Evolutionary conservation across 2,888 invertebrate species (phyloP).

Genomic region (Pteria penguin): DNA sequence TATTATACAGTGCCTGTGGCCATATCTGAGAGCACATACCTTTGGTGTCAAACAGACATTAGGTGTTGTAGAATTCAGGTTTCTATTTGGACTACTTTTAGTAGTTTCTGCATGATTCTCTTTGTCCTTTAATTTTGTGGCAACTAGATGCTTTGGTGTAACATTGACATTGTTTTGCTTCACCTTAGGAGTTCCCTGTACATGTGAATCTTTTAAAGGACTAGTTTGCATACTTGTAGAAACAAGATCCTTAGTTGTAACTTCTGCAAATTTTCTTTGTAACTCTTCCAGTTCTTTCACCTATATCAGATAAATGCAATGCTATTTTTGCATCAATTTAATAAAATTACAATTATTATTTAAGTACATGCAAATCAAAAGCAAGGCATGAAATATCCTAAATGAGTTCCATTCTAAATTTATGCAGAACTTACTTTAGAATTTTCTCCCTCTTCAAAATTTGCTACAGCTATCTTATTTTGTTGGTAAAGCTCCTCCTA

Average conservation of each 20-base stretch:
- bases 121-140: too few species aligned
- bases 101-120: too few species aligned
- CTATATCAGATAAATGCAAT: constrained; percentile 35
- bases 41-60: constrained; percentile 25
- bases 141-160: background rate
- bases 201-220: background rate
- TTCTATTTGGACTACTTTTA: constrained; percentile 16
- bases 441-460: background rate
- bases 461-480: background rate
- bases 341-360: too few species aligned
- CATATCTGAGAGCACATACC: constrained; percentile 1
- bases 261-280: constrained; percentile 22
- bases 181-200: background rate
- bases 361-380: too few species aligned
- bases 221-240: constrained; percentile 7
- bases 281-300: constrained; percentile 39
- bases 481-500: background rate
- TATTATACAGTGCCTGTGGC: too few species aligned
- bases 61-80: constrained; percentile 17
- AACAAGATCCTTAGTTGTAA: constrained; percentile 26
- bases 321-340: too few species aligned
- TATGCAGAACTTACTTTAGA: background rate
- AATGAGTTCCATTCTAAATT: background rate
- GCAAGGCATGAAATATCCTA: background rate
- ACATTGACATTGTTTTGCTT: background rate